phyloP scores from a whole-genome alignment of 2,888 invertebrate species.

The Geotrupes spiniger region DNA sequence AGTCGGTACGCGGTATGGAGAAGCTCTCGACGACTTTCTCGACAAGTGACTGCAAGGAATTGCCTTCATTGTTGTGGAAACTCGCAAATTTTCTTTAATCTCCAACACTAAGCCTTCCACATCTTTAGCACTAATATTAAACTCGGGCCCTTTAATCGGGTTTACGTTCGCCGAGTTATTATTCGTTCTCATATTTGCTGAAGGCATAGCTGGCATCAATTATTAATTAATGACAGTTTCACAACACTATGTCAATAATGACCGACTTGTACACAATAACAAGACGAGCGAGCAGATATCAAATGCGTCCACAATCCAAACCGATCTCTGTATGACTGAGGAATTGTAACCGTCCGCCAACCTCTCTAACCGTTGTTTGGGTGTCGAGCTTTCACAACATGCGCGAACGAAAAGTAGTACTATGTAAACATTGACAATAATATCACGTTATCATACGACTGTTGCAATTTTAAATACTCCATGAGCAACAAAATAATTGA shows the following conservation, averaged over 20 bases:
- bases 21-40: conserved; percentile 51
- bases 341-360: conserved; percentile 31
- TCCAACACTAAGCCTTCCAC: conserved; percentile 65
- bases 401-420: conserved; percentile 44
- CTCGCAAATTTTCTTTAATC: conserved; percentile 63
- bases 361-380: conserved; percentile 47
- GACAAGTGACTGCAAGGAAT: conserved; percentile 50
- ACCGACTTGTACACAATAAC: conserved; percentile 21
- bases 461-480: conserved; percentile 1
- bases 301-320: conserved; percentile 6
- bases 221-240: conserved; percentile 9
- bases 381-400: conserved; percentile 42
- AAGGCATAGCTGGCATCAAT: conserved; percentile 45
- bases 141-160: conserved; percentile 39
- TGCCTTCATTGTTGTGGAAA: conserved; percentile 52
- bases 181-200: conserved; percentile 44
- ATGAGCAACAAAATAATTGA: neutral
- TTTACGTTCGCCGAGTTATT: conserved; percentile 31
- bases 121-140: conserved; percentile 53
- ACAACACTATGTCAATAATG: conserved; percentile 14
- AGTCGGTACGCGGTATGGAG: conserved; percentile 55
- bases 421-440: conserved; percentile 39
- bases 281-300: conserved; percentile 11
- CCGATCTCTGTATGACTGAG: conserved; percentile 25
- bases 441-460: neutral